Base-by-base conservation (phyloP, 2,113 vertebrate genomes). In the Ptychochromis oligacanthus region DNA sequence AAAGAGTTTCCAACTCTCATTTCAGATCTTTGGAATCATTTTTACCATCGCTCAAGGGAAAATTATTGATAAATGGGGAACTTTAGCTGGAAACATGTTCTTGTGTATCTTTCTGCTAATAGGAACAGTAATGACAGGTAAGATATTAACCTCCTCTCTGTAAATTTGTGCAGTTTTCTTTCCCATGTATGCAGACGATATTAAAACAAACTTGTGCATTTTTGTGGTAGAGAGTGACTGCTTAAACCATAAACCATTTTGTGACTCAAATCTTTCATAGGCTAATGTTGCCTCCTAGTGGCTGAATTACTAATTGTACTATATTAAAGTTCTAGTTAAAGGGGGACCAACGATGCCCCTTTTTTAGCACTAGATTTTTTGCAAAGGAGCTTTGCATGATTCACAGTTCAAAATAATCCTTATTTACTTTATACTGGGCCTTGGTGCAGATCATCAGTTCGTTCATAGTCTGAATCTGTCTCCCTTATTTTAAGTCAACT, bases 1-100 rank as follows among this genome's bases (percentile, higher is more conserved):
- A 28, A 62, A 43, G 5, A 3, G 38, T 65, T 11, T 56, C 22
- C 12, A 0, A 34, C 58, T 92, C 36, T 90, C 46, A 7, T 88
- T 72, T 49, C 94, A 99, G 98, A 93, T 99, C 67, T 99, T 99
- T 88, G 98, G 98, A 82, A 97, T 99, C 88, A 96, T 97, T 85
- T 98, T 99, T 92, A 99, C 97, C 84, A 96, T 98, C n/a, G 40
- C 92, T 76, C 96, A 99, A 90, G 97, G 97, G 10, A 96, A 96
- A 90, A 96, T 99, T 57, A 96, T 99, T 0, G 95, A 98, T 61
- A 20, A 0, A 57, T 98, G 96, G 87, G 96, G 94, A 64, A 97
- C 97, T 1, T 89, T 87, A 49, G 92, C 92, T 0, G 98, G 97
- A 72, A 99, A 99, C 89, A 93, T 99, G 80, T 96, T 99, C 85